phyloP scores from a whole-genome alignment of 1,140 invertebrate species.

The Drosophila parvula region DNA sequence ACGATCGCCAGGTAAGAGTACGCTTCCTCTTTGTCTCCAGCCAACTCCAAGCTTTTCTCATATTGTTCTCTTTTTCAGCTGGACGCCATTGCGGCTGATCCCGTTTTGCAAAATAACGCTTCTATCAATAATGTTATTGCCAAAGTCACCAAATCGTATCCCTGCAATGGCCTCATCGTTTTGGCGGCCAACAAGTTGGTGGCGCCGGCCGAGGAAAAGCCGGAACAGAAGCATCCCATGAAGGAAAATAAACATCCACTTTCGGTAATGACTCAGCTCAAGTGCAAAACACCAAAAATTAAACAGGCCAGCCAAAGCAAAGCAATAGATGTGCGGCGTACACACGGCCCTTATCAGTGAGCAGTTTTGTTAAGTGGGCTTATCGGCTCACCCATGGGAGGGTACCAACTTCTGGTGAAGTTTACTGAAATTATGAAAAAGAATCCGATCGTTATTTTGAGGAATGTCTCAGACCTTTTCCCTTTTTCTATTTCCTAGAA shows the following conservation, averaged over 20 bases:
- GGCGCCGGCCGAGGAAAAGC: conserved; percentile 12
- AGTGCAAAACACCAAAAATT: not conserved
- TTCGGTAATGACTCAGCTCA: conserved; percentile 63
- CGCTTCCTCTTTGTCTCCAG: too few relatives aligned
- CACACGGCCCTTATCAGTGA: conserved; percentile 40
- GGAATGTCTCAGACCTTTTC: too few relatives aligned
- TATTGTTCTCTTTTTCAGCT: conserved; percentile 28
- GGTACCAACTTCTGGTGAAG: not conserved
- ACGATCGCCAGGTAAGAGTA: conserved; percentile 49
- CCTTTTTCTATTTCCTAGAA: too few relatives aligned
- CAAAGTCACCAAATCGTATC: conserved; percentile 9
- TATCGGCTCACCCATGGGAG: conserved; percentile 11
- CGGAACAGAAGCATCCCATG: conserved; percentile 45
- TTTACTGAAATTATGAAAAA: not conserved
- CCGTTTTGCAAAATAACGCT: conserved; percentile 30
- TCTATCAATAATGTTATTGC: conserved; percentile 42
- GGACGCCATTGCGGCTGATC: conserved; percentile 36
- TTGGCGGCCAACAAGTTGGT: conserved; percentile 18
- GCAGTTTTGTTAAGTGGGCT: conserved; percentile 3
- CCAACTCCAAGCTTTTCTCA: not conserved
- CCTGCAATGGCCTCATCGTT: conserved; percentile 58
- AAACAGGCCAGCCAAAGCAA: not conserved
- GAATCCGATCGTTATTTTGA: not conserved
- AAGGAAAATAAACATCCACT: conserved; percentile 63
- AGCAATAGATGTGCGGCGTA: not conserved